phyloP scores from a whole-genome alignment of 2,797 vertebrate genomes.

The Tokudaia tokunoshimensis region DNA sequence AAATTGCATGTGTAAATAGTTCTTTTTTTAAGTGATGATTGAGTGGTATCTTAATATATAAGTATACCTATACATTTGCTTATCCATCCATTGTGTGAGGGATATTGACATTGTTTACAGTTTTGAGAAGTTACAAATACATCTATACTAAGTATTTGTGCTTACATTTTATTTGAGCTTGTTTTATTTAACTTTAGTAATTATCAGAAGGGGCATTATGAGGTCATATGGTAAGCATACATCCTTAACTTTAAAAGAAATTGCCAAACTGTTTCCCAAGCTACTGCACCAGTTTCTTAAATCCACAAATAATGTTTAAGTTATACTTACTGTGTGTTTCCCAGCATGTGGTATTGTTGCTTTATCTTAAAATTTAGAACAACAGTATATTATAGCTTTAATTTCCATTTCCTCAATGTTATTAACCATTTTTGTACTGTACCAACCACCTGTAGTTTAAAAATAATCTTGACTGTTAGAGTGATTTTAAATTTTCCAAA shows the following conservation, averaged over 20 bases:
- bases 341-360: not conserved
- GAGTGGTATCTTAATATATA: not conserved
- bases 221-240: not conserved
- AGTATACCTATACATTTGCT: not conserved
- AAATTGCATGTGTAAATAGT: not conserved
- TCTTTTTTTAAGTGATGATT: not conserved
- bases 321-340: not conserved
- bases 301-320: not conserved
- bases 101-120: not conserved
- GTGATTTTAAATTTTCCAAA: not conserved
- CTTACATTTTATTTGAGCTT: not conserved
- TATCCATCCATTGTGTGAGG: not conserved
- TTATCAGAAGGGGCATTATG: not conserved
- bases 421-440: not conserved
- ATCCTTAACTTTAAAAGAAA: not conserved
- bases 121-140: not conserved
- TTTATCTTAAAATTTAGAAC: not conserved
- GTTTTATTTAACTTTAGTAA: not conserved
- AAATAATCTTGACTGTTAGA: not conserved
- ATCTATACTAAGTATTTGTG: not conserved
- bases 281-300: not conserved
- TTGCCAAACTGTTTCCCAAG: constrained; percentile 1
- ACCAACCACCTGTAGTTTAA: not conserved
- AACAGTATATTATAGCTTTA: not conserved
- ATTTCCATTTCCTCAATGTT: not conserved